Conservation (phyloP, 2,888 invertebrate genomes). For the Drosophila hawaiiensis region DNA sequence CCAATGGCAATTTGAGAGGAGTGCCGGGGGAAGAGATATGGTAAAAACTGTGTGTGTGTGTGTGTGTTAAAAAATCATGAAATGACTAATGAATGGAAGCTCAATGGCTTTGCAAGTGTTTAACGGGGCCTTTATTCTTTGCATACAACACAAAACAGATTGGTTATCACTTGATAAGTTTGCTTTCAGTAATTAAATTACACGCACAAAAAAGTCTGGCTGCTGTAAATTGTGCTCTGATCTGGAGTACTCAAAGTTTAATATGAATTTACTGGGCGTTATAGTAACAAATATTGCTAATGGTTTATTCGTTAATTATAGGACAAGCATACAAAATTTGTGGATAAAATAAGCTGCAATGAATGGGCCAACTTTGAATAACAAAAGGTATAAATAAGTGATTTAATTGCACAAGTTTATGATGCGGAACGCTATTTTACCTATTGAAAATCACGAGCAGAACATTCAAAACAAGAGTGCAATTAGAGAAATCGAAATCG, state of each 20-base stretch:
- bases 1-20: conserved; percentile 10
- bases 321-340: background rate
- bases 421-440: background rate
- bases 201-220: background rate
- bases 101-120: conserved; percentile 14
- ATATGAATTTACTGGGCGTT: background rate
- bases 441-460: background rate
- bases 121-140: background rate
- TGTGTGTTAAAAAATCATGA: conserved; percentile 16
- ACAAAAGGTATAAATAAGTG: background rate
- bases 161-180: conserved; percentile 3
- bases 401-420: background rate
- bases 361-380: background rate
- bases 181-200: conserved; percentile 13
- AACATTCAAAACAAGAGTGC: background rate
- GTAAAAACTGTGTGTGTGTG: conserved; percentile 3
- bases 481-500: background rate
- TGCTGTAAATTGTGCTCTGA: no score
- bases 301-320: background rate
- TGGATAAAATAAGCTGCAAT: background rate
- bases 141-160: background rate
- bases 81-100: conserved; percentile 15
- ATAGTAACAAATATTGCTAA: background rate
- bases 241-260: background rate
- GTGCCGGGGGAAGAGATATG: background rate